Evolutionary conservation across 2,797 vertebrate genomes (phyloP).

Genomic region (Phoebastria nigripes): DNA sequence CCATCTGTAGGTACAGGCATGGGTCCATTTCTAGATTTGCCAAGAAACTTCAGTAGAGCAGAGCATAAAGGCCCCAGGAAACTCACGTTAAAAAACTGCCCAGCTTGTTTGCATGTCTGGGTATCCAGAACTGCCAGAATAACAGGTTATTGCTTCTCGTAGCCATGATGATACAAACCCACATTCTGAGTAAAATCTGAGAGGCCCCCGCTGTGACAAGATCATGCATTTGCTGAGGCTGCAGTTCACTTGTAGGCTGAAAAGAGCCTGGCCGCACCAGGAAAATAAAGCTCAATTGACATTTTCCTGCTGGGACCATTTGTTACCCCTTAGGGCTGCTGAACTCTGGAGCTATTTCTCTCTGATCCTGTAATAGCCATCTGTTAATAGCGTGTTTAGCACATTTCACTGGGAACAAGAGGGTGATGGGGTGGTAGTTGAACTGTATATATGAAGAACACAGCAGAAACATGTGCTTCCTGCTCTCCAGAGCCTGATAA

Average conservation of each 20-base stretch:
- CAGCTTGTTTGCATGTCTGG: background rate
- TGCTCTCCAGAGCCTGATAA: constrained; percentile 46
- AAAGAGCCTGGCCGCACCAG: background rate
- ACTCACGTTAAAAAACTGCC: background rate
- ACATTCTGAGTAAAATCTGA: background rate
- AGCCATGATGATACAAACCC: background rate
- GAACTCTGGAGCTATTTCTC: constrained; percentile 42
- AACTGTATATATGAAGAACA: constrained; percentile 32
- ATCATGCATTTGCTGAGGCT: constrained; percentile 12
- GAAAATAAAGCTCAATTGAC: constrained; percentile 54
- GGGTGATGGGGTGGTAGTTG: constrained; percentile 1
- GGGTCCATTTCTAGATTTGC: background rate
- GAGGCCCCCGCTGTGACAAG: background rate
- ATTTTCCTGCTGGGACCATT: constrained; percentile 61
- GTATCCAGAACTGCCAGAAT: background rate
- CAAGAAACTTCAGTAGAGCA: background rate
- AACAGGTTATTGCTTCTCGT: background rate
- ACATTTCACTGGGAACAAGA: constrained; percentile 16
- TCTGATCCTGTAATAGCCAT: constrained; percentile 40
- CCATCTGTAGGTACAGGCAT: background rate
- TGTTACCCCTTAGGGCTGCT: constrained; percentile 39
- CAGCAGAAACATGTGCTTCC: constrained; percentile 43
- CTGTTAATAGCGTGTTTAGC: constrained; percentile 48
- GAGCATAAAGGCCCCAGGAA: background rate
- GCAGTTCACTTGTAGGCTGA: constrained; percentile 10